phyloP scores from a whole-genome alignment of 2,113 vertebrate genomes.

The Varanus salvator region DNA sequence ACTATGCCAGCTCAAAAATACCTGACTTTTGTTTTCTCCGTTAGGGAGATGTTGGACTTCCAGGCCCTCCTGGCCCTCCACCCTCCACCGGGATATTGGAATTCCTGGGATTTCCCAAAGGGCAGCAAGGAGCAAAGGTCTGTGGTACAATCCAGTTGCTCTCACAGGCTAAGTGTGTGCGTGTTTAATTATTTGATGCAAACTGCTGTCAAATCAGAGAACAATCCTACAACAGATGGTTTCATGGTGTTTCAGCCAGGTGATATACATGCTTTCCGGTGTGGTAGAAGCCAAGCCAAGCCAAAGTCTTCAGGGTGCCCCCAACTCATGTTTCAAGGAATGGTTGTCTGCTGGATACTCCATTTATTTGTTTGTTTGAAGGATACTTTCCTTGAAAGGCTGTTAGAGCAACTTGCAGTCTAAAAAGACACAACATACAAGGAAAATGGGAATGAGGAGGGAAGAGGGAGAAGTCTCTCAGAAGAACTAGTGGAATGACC shows the following conservation, averaged over 20 bases:
- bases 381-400: too few species aligned
- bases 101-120: constrained; percentile 90
- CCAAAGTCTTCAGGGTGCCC: background rate
- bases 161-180: background rate
- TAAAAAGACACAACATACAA: too few species aligned
- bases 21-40: constrained; percentile 14
- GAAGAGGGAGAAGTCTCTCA: too few species aligned
- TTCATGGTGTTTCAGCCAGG: too few species aligned
- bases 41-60: constrained; percentile 88
- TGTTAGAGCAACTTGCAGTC: too few species aligned
- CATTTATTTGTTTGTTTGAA: too few species aligned
- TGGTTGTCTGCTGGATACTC: background rate
- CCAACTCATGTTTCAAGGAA: background rate
- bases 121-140: constrained; percentile 89
- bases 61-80: constrained; percentile 86
- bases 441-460: too few species aligned
- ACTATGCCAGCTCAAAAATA: background rate
- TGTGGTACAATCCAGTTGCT: constrained; percentile 50
- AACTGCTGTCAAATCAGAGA: background rate
- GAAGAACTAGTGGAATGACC: too few species aligned
- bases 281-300: background rate
- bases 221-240: background rate
- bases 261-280: background rate
- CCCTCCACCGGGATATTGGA: constrained; percentile 86
- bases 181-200: too few species aligned